Conservation (phyloP, 2,797 vertebrate species). For the Echeneis naucrates region DNA sequence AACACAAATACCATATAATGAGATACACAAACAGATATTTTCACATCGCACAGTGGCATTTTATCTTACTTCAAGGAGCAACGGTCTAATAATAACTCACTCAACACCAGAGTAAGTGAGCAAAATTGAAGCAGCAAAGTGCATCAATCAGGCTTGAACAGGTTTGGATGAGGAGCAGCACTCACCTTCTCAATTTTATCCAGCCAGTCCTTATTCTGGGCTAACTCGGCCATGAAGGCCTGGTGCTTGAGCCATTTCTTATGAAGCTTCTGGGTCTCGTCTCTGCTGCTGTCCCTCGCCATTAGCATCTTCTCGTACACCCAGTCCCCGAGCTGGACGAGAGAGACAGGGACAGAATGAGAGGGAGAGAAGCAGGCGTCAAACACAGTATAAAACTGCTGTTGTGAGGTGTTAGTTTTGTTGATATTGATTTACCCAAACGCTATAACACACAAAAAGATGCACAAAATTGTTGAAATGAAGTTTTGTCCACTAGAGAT, state of each 20-base stretch:
- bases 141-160: neutral
- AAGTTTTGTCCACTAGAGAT: neutral
- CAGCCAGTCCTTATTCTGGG: constrained; percentile 94
- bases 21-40: neutral
- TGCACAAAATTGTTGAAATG: neutral
- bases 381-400: constrained; percentile 26
- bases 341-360: neutral
- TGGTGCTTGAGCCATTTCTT: constrained; percentile 95
- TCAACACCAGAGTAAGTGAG: neutral
- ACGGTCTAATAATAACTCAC: neutral
- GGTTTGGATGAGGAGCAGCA: neutral
- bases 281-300: constrained; percentile 88
- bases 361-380: constrained; percentile 1
- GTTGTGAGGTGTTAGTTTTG: neutral
- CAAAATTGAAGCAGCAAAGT: neutral
- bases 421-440: constrained; percentile 7
- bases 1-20: neutral
- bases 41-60: neutral
- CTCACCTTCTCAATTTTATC: constrained; percentile 93
- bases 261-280: constrained; percentile 89
- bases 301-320: constrained; percentile 91
- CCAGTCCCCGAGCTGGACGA: constrained; percentile 86
- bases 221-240: constrained; percentile 93
- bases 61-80: neutral
- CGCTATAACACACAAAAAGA: neutral